Evolutionary conservation across 1,140 invertebrate species (phyloP), one percentile per base, ranked within the genome.

Genomic region (Polyergus mexicanus): DNA sequence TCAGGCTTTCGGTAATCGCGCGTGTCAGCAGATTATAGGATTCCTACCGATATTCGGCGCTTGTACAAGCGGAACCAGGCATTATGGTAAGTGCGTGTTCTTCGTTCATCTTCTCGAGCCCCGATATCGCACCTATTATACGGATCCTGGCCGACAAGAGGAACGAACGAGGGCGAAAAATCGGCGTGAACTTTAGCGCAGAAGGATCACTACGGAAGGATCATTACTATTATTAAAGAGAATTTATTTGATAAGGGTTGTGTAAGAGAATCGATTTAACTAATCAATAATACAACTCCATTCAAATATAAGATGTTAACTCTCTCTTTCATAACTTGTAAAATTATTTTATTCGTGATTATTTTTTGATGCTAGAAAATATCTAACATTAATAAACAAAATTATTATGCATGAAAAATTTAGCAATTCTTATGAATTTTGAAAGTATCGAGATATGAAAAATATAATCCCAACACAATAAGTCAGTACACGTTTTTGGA

Each of bases 1-100:
- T 91, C 90, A 74, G 81, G 41, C 84, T 44, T 89, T 75, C 44
- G 74, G 89, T 91, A 91, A 92, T 92, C 86, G 87, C 88, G 83
- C 88, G 80, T 88, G 89, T 92, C 91, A 88, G 88, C 88, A 92
- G 91, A 93, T 93, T 93, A 93, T 86, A 92, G 90, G 88, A 92
- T 89, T 86, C 75, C 86, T 87, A 86, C 77, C 89, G 88, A 91
- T 92, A 88, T 76, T 87, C 72, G 56, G 35, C 76, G 74, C 86
- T 90, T 89, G 69, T 72, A 77, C 81, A 84, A 75, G 76, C 81
- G 86, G 84, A 90, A 89, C 90, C 84, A 19, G 74, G 83, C 76
- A 92, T 92, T 92, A 92, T 90, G 83, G 88, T 92, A 92, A 92
- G 86, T 92, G 69, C 86, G 86, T 81, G 32, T 75, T 89, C 83